Percentiles rank a stretch among this genome's conserved stretches.
phyloP scores from a whole-genome alignment of 1,140 invertebrate species.

The Drosophila tropicalis region DNA sequence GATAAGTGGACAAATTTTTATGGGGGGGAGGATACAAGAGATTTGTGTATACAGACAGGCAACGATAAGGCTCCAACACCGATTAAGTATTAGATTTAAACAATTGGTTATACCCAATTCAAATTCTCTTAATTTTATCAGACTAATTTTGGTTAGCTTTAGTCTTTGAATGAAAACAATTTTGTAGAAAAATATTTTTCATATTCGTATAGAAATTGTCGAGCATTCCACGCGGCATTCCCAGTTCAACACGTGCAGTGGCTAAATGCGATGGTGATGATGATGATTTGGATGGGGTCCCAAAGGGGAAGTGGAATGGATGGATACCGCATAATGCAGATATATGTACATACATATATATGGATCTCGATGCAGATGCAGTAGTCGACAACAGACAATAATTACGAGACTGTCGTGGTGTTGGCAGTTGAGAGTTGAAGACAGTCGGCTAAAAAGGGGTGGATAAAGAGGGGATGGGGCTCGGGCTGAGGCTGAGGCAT shows the following conservation, averaged over 20 bases:
- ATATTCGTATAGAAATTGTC: constrained; percentile 2
- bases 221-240: constrained; percentile 4
- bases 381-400: constrained; percentile 7
- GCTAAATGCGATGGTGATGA: not conserved
- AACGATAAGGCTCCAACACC: not conserved
- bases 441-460: not conserved
- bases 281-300: not conserved
- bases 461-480: not conserved
- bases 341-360: not conserved
- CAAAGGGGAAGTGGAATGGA: not conserved
- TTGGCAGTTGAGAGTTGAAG: constrained; percentile 9
- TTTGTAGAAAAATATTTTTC: constrained; percentile 1
- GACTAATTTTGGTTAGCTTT: too few species aligned
- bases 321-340: constrained; percentile 1
- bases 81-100: too few species aligned
- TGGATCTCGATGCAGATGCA: not conserved
- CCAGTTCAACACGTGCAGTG: constrained; percentile 4
- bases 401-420: not conserved
- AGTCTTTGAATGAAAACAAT: not conserved
- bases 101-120: too few species aligned
- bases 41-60: not conserved
- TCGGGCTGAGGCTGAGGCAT: not conserved
- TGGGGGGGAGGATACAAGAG: constrained; percentile 23
- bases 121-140: too few species aligned
- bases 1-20: constrained; percentile 34